Evolutionary conservation across 2,113 vertebrate species (phyloP).

Genomic region (Diadophis punctatus): DNA sequence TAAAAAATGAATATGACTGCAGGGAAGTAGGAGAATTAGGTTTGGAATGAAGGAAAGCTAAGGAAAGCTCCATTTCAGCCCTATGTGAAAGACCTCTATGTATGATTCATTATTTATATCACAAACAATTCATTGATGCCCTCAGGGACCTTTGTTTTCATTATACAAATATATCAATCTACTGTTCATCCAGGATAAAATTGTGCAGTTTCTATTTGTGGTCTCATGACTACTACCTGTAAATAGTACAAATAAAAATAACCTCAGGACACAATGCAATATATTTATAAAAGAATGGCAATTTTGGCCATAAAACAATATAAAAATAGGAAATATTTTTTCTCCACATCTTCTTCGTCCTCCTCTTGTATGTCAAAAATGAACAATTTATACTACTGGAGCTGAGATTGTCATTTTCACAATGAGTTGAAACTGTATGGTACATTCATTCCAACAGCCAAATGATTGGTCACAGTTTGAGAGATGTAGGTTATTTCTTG

Average conservation of each 20-base stretch:
- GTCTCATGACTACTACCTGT: conserved; percentile 44
- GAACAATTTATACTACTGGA: conserved; percentile 38
- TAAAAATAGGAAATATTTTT: conserved; percentile 1
- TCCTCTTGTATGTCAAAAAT: conserved; percentile 38
- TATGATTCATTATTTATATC: conserved; percentile 33
- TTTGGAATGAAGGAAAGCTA: fast-evolving
- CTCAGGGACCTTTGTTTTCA: conserved; percentile 47
- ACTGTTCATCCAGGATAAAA: conserved; percentile 31
- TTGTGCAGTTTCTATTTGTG: conserved; percentile 43
- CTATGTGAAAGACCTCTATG: conserved; percentile 42
- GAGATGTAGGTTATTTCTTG: conserved; percentile 52
- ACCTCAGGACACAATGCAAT: conserved; percentile 37
- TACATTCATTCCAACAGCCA: conserved; percentile 55
- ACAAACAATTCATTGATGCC: conserved; percentile 28
- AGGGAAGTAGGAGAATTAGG: not conserved
- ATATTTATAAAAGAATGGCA: conserved; percentile 25
- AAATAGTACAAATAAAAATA: conserved; percentile 52
- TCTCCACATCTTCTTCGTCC: conserved; percentile 27
- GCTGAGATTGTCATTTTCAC: conserved; percentile 36
- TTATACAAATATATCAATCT: conserved; percentile 36
- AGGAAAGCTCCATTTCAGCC: conserved; percentile 8
- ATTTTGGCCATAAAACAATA: conserved; percentile 20
- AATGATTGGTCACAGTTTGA: conserved; percentile 58
- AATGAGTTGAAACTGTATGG: conserved; percentile 30
- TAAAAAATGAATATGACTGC: not conserved